Percentiles rank a stretch among this genome's conserved stretches.
phyloP scores from a whole-genome alignment of 2,797 vertebrate genomes.

The Rhabdomys pumilio region DNA sequence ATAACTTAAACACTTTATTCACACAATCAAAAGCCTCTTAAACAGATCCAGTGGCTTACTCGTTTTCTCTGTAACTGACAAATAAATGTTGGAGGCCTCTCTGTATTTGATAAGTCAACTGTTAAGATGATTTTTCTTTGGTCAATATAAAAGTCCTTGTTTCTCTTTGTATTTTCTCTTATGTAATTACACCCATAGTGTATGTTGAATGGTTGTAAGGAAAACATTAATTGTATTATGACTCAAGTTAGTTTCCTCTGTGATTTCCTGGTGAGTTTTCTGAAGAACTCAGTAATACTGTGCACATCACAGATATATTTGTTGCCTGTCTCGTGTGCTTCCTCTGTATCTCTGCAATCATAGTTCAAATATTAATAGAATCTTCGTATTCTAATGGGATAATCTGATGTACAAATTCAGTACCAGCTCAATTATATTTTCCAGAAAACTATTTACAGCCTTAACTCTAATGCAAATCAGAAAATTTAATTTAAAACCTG shows the following conservation, averaged over 20 bases:
- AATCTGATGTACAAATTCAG: constrained; percentile 73
- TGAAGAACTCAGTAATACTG: constrained; percentile 32
- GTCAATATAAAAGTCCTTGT: constrained; percentile 69
- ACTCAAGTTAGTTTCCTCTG: constrained; percentile 76
- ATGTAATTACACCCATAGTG: constrained; percentile 52
- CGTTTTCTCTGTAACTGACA: constrained; percentile 35
- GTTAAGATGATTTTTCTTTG: constrained; percentile 46
- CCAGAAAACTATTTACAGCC: constrained; percentile 80
- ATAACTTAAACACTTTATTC: neutral
- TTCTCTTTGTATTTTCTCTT: constrained; percentile 61
- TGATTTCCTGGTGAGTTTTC: constrained; percentile 70
- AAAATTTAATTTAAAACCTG: constrained; percentile 81
- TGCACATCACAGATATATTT: constrained; percentile 47
- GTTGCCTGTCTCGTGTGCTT: constrained; percentile 61
- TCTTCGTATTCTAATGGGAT: constrained; percentile 62
- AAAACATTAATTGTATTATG: constrained; percentile 73
- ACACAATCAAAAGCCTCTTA: neutral
- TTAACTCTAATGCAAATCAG: constrained; percentile 80
- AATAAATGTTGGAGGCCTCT: constrained; percentile 31
- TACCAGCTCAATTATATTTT: constrained; percentile 78
- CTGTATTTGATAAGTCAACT: constrained; percentile 11
- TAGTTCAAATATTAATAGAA: constrained; percentile 76
- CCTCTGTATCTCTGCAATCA: constrained; percentile 72
- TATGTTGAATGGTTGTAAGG: neutral
- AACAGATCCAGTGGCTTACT: neutral